Conservation (phyloP, 53 echinoderm and acorn worm species). For the Crossaster papposus region DNA sequence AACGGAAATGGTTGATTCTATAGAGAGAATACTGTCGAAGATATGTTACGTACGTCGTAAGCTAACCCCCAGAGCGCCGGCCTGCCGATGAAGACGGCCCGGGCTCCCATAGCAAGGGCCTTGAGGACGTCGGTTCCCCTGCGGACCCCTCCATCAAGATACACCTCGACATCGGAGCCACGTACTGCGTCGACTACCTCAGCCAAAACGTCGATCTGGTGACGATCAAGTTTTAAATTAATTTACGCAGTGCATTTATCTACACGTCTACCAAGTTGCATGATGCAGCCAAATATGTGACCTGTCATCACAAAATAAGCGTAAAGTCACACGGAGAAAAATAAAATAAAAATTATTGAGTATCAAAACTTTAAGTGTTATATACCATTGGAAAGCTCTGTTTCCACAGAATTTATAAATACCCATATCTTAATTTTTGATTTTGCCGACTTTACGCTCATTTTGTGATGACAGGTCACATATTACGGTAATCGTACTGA, state of each 20-base stretch:
- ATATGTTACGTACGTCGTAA: constrained; percentile 22
- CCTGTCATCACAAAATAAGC: no score
- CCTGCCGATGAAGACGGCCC: constrained; percentile 57
- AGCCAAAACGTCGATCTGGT: constrained; percentile 48
- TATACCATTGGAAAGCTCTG: no score
- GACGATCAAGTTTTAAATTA: background rate
- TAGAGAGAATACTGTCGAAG: background rate
- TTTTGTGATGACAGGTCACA: no score
- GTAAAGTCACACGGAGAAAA: no score
- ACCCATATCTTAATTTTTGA: no score
- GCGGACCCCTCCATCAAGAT: constrained; percentile 50
- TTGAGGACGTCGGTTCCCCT: constrained; percentile 58
- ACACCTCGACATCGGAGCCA: constrained; percentile 37
- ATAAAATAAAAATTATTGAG: no score
- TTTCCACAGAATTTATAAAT: no score
- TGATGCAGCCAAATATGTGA: no score
- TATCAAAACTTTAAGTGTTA: no score
- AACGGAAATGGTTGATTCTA: background rate
- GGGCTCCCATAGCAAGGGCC: constrained; percentile 49
- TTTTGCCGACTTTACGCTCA: no score
- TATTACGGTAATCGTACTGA: no score
- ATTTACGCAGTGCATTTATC: background rate
- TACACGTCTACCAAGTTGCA: no score
- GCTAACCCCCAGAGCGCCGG: constrained; percentile 56
- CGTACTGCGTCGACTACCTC: constrained; percentile 51